Conservation (phyloP, 2,888 invertebrate genomes). For the Philaethria dido region DNA sequence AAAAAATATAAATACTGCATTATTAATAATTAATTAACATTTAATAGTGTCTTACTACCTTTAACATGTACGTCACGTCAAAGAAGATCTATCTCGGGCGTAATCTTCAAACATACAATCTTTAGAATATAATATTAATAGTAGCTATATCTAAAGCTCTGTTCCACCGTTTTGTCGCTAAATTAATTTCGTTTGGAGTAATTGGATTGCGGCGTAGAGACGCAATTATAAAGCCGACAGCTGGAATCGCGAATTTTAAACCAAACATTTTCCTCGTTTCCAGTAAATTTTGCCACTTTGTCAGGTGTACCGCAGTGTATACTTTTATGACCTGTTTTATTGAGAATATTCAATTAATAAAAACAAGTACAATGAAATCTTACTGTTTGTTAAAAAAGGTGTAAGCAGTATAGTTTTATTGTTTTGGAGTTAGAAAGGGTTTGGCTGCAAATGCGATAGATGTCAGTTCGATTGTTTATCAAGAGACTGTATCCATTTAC, state of each 20-base stretch:
- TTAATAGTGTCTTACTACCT: neutral
- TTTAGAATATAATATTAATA: constrained; percentile 8
- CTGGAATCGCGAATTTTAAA: constrained; percentile 38
- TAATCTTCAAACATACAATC: constrained; percentile 21
- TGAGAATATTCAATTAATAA: neutral
- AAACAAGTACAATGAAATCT: neutral
- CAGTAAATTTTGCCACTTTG: constrained; percentile 23
- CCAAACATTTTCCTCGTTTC: constrained; percentile 30
- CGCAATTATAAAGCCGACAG: constrained; percentile 49
- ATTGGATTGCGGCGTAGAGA: constrained; percentile 54
- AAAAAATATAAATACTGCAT: too few species aligned
- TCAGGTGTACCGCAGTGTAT: constrained; percentile 18
- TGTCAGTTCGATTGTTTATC: too few species aligned
- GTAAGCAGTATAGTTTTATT: too few species aligned
- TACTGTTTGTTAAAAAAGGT: neutral
- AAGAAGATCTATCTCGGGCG: neutral
- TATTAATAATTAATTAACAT: too few species aligned
- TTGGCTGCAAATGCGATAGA: too few species aligned
- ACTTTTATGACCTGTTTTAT: constrained; percentile 3
- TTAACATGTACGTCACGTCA: neutral
- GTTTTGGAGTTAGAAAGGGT: too few species aligned
- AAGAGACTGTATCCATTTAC: too few species aligned
- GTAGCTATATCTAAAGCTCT: constrained; percentile 5
- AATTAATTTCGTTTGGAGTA: constrained; percentile 56
- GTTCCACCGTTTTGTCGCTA: constrained; percentile 48